Conservation (phyloP, 2,888 invertebrate species). For the Beris chalybata region DNA sequence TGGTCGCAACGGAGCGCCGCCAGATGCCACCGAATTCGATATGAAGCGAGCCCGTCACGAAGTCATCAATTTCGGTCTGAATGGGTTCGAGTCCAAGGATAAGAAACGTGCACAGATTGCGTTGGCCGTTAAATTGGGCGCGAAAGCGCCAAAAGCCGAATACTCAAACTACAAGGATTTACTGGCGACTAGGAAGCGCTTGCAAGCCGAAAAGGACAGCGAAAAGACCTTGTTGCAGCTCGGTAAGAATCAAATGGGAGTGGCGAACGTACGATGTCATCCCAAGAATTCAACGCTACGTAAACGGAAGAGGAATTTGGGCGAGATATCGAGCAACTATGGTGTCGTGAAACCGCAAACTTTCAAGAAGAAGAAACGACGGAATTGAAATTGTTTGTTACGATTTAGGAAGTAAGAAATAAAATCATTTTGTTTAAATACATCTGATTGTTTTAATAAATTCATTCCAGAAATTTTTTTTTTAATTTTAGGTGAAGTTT, state of each 20-base stretch:
- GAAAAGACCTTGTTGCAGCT: conserved; percentile 59
- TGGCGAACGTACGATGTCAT: conserved; percentile 59
- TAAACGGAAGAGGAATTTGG: conserved; percentile 55
- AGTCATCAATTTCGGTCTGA: conserved; percentile 81
- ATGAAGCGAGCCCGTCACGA: conserved; percentile 79
- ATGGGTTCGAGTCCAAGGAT: conserved; percentile 69
- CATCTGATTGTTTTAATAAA: too few relatives aligned
- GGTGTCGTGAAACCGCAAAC: conserved; percentile 51
- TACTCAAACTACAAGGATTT: conserved; percentile 75
- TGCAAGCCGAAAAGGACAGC: conserved; percentile 59
- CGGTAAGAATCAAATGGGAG: conserved; percentile 65
- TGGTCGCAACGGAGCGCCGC: neutral
- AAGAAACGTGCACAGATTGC: conserved; percentile 79
- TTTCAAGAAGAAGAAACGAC: conserved; percentile 40
- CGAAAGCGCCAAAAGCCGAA: conserved; percentile 72
- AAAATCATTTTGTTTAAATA: too few relatives aligned
- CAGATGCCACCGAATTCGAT: conserved; percentile 61
- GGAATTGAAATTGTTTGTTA: conserved; percentile 13
- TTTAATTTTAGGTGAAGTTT: too few relatives aligned
- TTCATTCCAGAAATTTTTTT: too few relatives aligned
- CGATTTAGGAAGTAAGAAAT: too few relatives aligned
- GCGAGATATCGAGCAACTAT: conserved; percentile 56
- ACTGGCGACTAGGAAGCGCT: conserved; percentile 62
- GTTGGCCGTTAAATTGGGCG: conserved; percentile 78
- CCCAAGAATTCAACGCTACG: conserved; percentile 51